Evolutionary conservation across 2,113 vertebrate genomes (phyloP).

Genomic region (Anoplopoma fimbria): DNA sequence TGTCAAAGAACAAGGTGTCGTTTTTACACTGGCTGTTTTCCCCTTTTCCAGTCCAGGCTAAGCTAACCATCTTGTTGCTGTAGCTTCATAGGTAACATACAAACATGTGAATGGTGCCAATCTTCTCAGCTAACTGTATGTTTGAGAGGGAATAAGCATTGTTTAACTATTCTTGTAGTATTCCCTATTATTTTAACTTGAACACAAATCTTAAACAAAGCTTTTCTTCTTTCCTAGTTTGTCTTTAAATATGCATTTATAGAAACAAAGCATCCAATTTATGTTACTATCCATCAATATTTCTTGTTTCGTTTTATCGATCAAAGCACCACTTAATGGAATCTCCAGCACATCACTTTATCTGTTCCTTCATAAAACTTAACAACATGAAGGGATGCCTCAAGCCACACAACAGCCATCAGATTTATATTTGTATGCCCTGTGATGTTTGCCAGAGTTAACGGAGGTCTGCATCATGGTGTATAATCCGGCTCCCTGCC

Average conservation of each 20-base stretch:
- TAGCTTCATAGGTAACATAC: not conserved
- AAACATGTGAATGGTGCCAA: not conserved
- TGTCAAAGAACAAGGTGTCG: not conserved
- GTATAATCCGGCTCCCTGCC: slow-evolving; percentile 19
- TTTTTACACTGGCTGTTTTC: not conserved
- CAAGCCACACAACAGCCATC: not conserved
- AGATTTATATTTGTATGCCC: not conserved
- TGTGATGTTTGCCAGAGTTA: slow-evolving; percentile 11
- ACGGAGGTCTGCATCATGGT: slow-evolving; percentile 13
- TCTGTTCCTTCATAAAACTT: not conserved
- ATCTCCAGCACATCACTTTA: not conserved
- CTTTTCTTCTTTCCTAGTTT: too few relatives aligned
- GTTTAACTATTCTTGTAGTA: not conserved
- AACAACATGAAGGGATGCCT: not conserved
- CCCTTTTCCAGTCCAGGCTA: not conserved
- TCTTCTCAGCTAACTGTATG: not conserved
- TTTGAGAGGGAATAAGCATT: not conserved
- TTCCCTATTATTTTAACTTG: not conserved
- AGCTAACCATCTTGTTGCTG: not conserved
- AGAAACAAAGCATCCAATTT: not conserved
- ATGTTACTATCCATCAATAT: not conserved
- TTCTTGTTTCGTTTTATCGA: not conserved
- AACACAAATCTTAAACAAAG: not conserved
- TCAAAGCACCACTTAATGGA: not conserved
- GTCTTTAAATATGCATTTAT: not conserved